These are phyloP conservation scores for Sclerurus mexicanus DNA, from an alignment of 2,113 vertebrate species.

Conservation along the genomic window DNA sequence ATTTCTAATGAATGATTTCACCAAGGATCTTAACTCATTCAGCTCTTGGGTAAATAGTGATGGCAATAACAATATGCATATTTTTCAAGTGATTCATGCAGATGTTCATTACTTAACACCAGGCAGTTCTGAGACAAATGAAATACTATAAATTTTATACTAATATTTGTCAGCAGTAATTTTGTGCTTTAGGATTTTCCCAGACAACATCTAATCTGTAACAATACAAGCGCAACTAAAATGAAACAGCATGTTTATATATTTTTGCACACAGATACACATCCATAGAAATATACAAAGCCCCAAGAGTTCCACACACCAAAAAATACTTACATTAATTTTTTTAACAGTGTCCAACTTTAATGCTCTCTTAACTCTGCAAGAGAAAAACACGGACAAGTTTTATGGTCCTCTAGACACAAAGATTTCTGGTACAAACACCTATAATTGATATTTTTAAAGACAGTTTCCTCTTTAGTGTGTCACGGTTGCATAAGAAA, in stretches of 20 bases:
- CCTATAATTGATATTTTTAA: not conserved
- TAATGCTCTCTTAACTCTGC: slow-evolving; percentile 79
- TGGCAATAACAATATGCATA: slow-evolving; percentile 27
- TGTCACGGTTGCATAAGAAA: not conserved
- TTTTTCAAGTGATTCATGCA: slow-evolving; percentile 33
- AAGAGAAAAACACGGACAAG: slow-evolving; percentile 55
- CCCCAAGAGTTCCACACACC: not conserved
- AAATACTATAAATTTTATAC: not conserved
- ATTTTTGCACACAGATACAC: not conserved
- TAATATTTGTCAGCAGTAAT: slow-evolving; percentile 22
- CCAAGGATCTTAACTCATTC: slow-evolving; percentile 55
- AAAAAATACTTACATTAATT: slow-evolving; percentile 74
- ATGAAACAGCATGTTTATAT: not conserved
- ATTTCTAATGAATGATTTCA: slow-evolving; percentile 70
- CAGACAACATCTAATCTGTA: not conserved
- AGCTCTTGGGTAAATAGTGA: slow-evolving; percentile 46
- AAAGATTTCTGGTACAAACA: slow-evolving; percentile 15
- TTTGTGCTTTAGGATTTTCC: not conserved
- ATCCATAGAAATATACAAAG: not conserved
- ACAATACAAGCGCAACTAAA: not conserved
- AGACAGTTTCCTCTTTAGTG: not conserved
- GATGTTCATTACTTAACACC: not conserved
- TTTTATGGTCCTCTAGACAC: slow-evolving; percentile 2
- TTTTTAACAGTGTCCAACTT: slow-evolving; percentile 54
- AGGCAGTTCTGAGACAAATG: slow-evolving; percentile 32